These are phyloP conservation scores for Xylocampa areola DNA, from an alignment of 2,888 invertebrate genomes.

Conservation along the genomic window DNA sequence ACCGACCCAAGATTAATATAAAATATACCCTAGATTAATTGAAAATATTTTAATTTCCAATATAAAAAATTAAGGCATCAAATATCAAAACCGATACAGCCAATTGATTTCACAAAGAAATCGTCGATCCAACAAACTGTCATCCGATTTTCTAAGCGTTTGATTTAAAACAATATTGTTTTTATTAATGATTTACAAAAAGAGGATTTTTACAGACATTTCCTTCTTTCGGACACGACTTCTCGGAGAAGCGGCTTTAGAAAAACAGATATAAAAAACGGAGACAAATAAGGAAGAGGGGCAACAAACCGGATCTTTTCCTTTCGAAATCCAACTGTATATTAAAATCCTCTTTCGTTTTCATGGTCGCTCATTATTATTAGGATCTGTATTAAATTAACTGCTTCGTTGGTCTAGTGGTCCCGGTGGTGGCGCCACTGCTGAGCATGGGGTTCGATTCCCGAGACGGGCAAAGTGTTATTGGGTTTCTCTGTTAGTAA, in stretches of 20 bases:
- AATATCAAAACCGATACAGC: not conserved
- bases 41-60: not conserved
- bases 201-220: constrained; percentile 62
- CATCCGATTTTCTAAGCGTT: constrained; percentile 39
- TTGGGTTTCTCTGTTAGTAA: too few species aligned
- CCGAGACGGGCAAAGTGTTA: too few species aligned
- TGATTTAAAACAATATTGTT: constrained; percentile 65
- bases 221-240: constrained; percentile 65
- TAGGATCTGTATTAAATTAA: constrained; percentile 70
- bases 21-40: too few species aligned
- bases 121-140: constrained; percentile 10
- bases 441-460: too few species aligned
- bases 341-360: constrained; percentile 74
- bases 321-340: constrained; percentile 71
- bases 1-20: too few species aligned
- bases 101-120: constrained; percentile 5
- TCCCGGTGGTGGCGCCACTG: too few species aligned
- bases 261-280: constrained; percentile 74
- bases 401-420: too few species aligned
- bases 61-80: constrained; percentile 1
- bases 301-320: constrained; percentile 66
- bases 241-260: constrained; percentile 62
- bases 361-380: constrained; percentile 69
- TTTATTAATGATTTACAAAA: constrained; percentile 74
- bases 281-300: constrained; percentile 73